These are phyloP conservation scores for Marmota flaviventris DNA, from an alignment of 2,113 vertebrate genomes.

Conservation along the genomic window DNA sequence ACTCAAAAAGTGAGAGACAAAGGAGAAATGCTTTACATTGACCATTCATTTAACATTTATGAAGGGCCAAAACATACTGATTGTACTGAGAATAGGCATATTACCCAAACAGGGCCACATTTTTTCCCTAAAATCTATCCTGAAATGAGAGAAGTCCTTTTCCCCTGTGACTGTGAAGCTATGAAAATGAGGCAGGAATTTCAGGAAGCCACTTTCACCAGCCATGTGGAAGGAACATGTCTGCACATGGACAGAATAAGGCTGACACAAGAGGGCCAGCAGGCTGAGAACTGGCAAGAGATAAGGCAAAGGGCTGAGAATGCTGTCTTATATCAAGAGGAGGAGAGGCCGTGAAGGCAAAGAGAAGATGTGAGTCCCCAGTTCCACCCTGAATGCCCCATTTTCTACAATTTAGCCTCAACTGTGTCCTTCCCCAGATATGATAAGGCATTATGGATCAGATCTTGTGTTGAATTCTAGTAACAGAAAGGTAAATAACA, in stretches of 20 bases:
- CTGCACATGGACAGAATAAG: background rate
- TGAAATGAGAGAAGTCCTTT: background rate
- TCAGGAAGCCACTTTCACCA: background rate
- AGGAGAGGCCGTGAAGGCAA: background rate
- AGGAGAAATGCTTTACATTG: background rate
- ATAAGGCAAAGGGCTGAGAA: background rate
- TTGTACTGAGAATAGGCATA: background rate
- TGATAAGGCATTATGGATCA: background rate
- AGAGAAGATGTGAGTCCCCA: background rate
- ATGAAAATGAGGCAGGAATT: background rate
- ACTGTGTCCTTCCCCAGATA: background rate
- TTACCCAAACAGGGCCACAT: background rate
- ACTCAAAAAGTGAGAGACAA: background rate
- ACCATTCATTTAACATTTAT: background rate
- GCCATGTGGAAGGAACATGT: background rate
- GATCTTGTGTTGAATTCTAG: background rate
- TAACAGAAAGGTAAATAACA: slow-evolving; percentile 15
- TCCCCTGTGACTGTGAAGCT: background rate
- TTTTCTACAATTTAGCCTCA: slow-evolving; percentile 1
- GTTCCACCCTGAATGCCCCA: background rate
- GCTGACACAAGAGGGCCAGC: background rate
- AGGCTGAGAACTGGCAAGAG: background rate
- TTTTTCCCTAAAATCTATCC: background rate
- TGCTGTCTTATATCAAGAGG: background rate
- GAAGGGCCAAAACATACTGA: background rate